Base-by-base conservation (phyloP, 2,113 vertebrate genomes). In the Microtus montanus region DNA sequence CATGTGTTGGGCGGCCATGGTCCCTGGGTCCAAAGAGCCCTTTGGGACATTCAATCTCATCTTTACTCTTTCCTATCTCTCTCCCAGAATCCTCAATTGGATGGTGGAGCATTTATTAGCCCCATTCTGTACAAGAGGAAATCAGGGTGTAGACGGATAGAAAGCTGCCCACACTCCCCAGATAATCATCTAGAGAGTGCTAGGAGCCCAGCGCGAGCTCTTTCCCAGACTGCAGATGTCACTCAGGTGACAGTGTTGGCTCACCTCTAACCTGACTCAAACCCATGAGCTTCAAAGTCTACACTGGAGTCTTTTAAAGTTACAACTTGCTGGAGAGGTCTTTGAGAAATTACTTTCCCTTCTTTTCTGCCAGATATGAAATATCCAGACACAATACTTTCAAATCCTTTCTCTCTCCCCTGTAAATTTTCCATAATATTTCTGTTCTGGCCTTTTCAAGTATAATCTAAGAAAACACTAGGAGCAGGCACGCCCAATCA, bases 311-410 rank as follows among this genome's bases (percentile, higher is more conserved):
- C 71, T 89, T 24, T 3, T 33, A 78, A 83, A 90, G 90, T 28
- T 78, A 61, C 30, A 95, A 35, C 38, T 66, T 80, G 10, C 19
- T 26, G 11, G 41, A 24, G 87, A 85, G 74, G 71, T 70, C 44
- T 68, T 24, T 49, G 77, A 30, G n/a, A 92, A 92, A 87, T 20
- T 30, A 30, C 71, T 68, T 38, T 33, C 11, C 44, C n/a, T 78
- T 91, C 54, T 91, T 79, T 64, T 24, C 33, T 90, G 86, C 66
- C 86, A 91, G 52, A 66, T 77, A 28, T 85, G 71, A 94, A 90
- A 64, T 92, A 91, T 80, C 58, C 35, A 86, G 49, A 73, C 24
- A 44, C 2, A 61, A 44, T 22, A 58, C 49, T 63, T 75, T 77
- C 90, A 58, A 91, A 77, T 20, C 47, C 20, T 87, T 95, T n/a